These are phyloP conservation scores for Ancistrus triradiatus DNA, from an alignment of 2,113 vertebrate genomes.

Conservation along the genomic window DNA sequence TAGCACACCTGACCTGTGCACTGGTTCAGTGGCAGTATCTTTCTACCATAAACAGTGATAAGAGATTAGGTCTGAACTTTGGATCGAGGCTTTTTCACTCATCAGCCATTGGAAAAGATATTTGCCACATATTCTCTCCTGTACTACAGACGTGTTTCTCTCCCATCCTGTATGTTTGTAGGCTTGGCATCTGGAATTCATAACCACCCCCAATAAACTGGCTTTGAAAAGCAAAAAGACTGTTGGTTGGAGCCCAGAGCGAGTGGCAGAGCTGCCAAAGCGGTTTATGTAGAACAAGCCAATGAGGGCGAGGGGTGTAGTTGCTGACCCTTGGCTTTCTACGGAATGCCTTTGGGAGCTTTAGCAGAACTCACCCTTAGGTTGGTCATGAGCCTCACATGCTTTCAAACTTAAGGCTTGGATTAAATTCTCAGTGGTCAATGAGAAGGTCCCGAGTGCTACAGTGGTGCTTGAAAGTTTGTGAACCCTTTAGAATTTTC, in stretches of 20 bases:
- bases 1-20: not conserved
- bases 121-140: too few relatives aligned
- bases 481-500: too few relatives aligned
- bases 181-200: conserved; percentile 56
- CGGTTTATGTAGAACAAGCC: conserved; percentile 30
- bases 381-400: conserved; percentile 18
- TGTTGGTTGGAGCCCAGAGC: conserved; percentile 32
- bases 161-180: conserved; percentile 27
- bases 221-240: conserved; percentile 38
- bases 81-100: not conserved
- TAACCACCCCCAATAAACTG: conserved; percentile 20
- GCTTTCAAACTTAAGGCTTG: not conserved
- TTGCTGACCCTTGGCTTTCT: not conserved
- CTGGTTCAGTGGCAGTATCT: not conserved
- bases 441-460: too few relatives aligned
- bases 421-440: too few relatives aligned
- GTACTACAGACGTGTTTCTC: not conserved
- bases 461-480: too few relatives aligned
- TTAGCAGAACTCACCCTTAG: not conserved
- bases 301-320: conserved; percentile 54
- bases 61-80: conserved; percentile 23
- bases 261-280: conserved; percentile 25
- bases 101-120: not conserved
- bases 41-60: not conserved
- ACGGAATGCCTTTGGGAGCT: not conserved